Percentiles rank a stretch among this genome's conserved stretches.
Evolutionary conservation across 2,888 invertebrate genomes (phyloP).

Genomic region (Ochropacha duplaris): DNA sequence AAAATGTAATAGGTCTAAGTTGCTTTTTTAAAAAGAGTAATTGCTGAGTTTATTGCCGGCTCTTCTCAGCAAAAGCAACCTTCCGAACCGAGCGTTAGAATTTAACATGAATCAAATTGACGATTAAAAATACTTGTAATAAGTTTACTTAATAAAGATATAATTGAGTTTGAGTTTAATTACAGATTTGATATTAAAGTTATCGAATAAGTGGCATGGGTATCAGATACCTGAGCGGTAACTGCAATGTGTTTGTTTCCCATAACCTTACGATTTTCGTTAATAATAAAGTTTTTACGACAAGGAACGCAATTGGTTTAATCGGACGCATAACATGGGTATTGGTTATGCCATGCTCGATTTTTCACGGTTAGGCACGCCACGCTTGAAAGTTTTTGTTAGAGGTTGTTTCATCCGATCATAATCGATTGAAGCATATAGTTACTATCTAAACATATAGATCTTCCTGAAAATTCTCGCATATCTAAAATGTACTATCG

Average conservation of each 20-base stretch:
- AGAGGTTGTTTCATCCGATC: background rate
- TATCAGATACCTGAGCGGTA: background rate
- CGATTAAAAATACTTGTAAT: no score
- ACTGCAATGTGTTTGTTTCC: background rate
- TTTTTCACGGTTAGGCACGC: background rate
- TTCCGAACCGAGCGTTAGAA: no score
- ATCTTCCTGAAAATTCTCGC: no score
- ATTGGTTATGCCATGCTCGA: background rate
- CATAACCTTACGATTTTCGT: constrained; percentile 1
- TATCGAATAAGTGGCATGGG: background rate
- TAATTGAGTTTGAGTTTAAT: no score
- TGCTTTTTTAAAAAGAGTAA: no score
- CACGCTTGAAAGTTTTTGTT: background rate
- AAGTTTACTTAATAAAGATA: no score
- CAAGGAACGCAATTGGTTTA: background rate
- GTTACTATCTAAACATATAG: background rate
- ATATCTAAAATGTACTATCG: no score
- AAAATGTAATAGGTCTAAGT: no score
- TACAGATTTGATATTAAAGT: no score
- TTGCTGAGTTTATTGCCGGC: no score
- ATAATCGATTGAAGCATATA: background rate
- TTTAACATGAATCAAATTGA: no score
- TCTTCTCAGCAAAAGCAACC: no score
- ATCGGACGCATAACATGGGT: background rate
- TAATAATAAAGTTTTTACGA: background rate